phyloP scores from a whole-genome alignment of 2,113 vertebrate species.

The Alligator mississippiensis region DNA sequence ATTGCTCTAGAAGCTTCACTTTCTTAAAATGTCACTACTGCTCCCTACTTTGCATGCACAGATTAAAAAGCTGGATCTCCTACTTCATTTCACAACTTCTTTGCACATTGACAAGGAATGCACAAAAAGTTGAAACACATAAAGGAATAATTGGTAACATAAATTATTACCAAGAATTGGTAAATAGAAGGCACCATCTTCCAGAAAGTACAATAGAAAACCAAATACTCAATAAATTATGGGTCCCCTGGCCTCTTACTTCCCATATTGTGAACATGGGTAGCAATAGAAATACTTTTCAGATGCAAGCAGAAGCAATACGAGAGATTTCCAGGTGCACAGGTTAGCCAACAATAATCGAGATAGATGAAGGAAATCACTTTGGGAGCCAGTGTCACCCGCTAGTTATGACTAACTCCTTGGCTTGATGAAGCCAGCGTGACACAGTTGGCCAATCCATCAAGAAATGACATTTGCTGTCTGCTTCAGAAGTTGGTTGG shows the following conservation, averaged over 20 bases:
- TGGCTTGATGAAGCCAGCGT: neutral
- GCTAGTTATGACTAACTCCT: neutral
- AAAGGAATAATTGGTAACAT: neutral
- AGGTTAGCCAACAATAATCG: neutral
- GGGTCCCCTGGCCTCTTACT: neutral
- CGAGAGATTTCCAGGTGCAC: neutral
- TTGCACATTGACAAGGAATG: neutral
- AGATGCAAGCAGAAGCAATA: accelerated
- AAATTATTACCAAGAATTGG: neutral
- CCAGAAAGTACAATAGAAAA: neutral
- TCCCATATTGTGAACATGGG: accelerated
- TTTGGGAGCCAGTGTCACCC: neutral
- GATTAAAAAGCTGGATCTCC: neutral
- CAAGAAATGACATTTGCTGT: accelerated
- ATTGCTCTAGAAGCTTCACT: neutral
- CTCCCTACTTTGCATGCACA: neutral
- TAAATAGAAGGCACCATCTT: no score
- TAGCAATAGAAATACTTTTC: accelerated
- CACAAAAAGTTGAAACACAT: neutral
- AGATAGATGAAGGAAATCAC: neutral
- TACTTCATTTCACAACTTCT: accelerated
- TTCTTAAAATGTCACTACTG: neutral
- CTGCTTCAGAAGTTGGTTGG: neutral
- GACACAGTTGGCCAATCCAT: no score
- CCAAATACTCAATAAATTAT: neutral